phyloP scores from a whole-genome alignment of 2,113 vertebrate genomes.

The Herpailurus yagouaroundi region DNA sequence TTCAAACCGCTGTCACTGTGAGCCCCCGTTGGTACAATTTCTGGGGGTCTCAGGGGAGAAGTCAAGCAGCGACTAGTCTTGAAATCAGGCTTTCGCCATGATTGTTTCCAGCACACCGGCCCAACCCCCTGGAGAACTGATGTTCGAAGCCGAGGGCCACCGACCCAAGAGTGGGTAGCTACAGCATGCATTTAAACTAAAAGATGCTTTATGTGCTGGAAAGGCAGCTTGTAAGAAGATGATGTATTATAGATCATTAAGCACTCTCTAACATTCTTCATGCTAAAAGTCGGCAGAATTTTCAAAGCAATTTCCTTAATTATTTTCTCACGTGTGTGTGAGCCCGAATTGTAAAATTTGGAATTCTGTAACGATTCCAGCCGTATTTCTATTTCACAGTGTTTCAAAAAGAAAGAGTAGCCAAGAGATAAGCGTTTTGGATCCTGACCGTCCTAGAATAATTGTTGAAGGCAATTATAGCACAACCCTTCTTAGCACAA shows the following conservation, averaged over 20 bases:
- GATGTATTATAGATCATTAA: background rate
- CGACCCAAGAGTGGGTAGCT: background rate
- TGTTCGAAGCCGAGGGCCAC: background rate
- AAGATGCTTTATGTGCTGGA: background rate
- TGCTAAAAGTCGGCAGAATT: background rate
- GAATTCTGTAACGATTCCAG: background rate
- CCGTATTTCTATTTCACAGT: background rate
- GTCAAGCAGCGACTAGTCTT: background rate
- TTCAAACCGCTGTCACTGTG: background rate
- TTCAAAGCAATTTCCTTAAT: constrained; percentile 36
- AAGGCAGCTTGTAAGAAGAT: background rate
- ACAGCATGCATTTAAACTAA: background rate
- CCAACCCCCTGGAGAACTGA: background rate
- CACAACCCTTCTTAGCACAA: background rate
- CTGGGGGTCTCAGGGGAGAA: background rate
- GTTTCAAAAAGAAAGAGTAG: background rate
- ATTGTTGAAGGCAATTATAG: background rate
- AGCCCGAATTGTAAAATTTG: background rate
- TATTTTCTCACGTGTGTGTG: constrained; percentile 43
- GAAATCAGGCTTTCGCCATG: background rate
- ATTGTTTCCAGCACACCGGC: background rate
- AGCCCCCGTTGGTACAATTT: background rate
- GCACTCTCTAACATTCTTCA: background rate
- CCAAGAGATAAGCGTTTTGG: background rate
- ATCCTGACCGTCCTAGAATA: background rate